These are phyloP conservation scores for Drosophila pectinifera DNA, from an alignment of 1,140 invertebrate genomes.

Conservation along the genomic window DNA sequence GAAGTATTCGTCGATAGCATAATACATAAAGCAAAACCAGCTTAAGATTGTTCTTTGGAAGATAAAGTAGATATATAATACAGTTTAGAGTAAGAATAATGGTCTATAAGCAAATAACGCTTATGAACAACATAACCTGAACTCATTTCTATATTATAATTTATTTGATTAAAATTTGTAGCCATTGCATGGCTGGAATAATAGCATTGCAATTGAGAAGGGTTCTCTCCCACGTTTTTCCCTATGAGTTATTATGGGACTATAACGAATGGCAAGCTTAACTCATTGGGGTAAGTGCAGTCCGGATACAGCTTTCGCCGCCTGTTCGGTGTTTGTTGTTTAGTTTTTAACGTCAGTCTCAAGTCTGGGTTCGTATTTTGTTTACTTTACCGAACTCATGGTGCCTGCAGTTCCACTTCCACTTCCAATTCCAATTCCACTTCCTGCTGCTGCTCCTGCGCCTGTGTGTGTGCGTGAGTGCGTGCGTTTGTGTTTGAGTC, in stretches of 20 bases:
- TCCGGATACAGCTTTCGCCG: conserved; percentile 2
- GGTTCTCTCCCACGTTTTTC: not conserved
- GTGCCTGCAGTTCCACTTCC: conserved; percentile 26
- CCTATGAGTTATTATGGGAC: not conserved
- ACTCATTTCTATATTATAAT: no score
- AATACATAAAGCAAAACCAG: no score
- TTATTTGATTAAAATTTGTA: no score
- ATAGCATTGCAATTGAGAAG: not conserved
- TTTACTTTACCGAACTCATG: conserved; percentile 78
- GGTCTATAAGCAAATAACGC: not conserved
- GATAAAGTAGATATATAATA: not conserved
- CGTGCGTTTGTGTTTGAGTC: conserved; percentile 6
- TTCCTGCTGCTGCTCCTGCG: conserved; percentile 5
- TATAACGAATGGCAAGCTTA: not conserved
- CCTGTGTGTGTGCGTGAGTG: conserved; percentile 1
- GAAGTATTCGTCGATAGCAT: no score
- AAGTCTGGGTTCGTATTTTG: conserved; percentile 23
- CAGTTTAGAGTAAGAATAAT: no score
- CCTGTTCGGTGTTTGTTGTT: not conserved
- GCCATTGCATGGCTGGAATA: not conserved
- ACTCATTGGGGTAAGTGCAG: not conserved
- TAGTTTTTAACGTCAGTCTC: not conserved
- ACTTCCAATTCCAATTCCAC: conserved; percentile 15
- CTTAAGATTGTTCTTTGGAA: not conserved
- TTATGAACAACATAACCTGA: not conserved